These are phyloP conservation scores for Hermaeophaga mercurialis DNA, from an alignment of 2,888 invertebrate genomes.

Conservation along the genomic window DNA sequence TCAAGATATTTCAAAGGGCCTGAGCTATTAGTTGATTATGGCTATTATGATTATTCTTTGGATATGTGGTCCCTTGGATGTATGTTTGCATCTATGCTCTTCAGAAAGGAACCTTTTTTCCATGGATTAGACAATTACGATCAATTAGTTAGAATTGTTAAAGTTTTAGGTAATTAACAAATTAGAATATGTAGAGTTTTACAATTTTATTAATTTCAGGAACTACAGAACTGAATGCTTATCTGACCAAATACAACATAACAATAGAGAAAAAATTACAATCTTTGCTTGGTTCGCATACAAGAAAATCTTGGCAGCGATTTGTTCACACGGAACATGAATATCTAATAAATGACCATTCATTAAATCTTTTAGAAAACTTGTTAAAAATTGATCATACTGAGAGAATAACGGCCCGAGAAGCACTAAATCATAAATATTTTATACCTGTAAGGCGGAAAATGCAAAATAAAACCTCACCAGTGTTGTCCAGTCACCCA, in stretches of 20 bases:
- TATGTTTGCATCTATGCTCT: conserved; percentile 56
- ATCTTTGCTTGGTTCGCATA: conserved; percentile 47
- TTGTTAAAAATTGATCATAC: conserved; percentile 54
- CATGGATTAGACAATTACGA: conserved; percentile 55
- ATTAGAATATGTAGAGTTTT: background rate
- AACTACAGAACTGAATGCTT: conserved; percentile 49
- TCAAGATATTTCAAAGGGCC: conserved; percentile 57
- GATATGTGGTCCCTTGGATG: conserved; percentile 58
- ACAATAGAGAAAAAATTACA: conserved; percentile 46
- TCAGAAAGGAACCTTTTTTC: conserved; percentile 56
- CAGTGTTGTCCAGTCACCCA: conserved; percentile 5
- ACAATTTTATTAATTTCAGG: conserved; percentile 41
- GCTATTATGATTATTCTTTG: conserved; percentile 56
- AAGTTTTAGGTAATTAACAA: conserved; percentile 49
- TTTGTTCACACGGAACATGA: conserved; percentile 55
- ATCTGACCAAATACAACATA: conserved; percentile 54
- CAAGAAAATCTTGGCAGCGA: conserved; percentile 54
- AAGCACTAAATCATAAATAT: conserved; percentile 54
- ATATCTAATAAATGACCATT: conserved; percentile 53
- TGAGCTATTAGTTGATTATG: conserved; percentile 54
- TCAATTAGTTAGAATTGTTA: conserved; percentile 54
- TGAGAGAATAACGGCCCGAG: conserved; percentile 53
- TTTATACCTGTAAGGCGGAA: conserved; percentile 46
- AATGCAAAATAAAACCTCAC: conserved; percentile 25
- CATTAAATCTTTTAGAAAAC: conserved; percentile 52